Evolutionary conservation across 2,797 vertebrate genomes (phyloP), one percentile per base, ranked within the genome.

Genomic region (Onychomys arenicola): DNA sequence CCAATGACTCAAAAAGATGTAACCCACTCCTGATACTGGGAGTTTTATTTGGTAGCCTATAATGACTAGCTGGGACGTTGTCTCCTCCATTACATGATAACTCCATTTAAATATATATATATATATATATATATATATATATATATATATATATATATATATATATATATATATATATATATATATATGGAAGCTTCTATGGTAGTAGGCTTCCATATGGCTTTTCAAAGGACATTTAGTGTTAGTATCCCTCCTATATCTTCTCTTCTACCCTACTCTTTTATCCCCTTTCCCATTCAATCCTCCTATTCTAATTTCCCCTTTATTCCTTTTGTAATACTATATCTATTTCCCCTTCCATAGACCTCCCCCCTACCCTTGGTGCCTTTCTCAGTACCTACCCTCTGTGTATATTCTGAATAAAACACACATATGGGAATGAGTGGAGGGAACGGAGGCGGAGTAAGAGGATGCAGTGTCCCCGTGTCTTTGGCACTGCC

Each of bases 401-500:
- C 14, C 25, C n/a, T 80, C 32, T 61, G n/a, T 82, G 37, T 25
- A 43, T 61, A 63, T 83, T 83, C 43, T 83, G 37, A 83, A 61
- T 32, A 61, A 83, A 83, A 43, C 52, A 43, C n/a, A 61, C 7
- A 43, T 63, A 43, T 83, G 37, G 29, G 32, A 43, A 83, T 6
- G 40, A 32, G 2, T 14, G n/a, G 49, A 11, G 34, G 37, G 46
- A 2, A 76, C 40, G 12, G 59, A 69, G 65, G 61, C 43, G 34
- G 85, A 29, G 23, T 0, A n/a, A 27, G 32, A 2, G 40, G 21
- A 67, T 40, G 3, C 34, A 32, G 21, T 6, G 5, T 9, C 3
- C 57, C 29, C 2, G 0, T 5, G 8, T 0, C 61, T 29, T 29
- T 19, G 43, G 63, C 77, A 1, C 29, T 13, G 14, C 11, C 0